These are phyloP conservation scores for Sciurus niger DNA, from an alignment of 2,113 vertebrate species.

Conservation along the genomic window DNA sequence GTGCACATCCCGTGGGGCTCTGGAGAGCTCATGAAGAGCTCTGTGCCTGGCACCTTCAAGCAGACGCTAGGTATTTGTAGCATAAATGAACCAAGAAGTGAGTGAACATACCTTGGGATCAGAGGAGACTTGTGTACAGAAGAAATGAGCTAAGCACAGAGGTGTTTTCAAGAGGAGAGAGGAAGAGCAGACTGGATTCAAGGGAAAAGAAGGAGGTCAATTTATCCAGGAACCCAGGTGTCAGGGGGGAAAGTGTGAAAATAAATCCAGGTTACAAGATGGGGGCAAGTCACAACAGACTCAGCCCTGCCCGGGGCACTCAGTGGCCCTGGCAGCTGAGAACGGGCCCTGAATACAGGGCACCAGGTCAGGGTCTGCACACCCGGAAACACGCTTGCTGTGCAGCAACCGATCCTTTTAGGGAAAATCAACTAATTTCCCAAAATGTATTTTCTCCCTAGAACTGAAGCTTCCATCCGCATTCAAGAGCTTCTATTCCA, in stretches of 20 bases:
- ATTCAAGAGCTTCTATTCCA: neutral
- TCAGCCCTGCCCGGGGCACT: accelerated
- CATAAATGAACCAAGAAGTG: neutral
- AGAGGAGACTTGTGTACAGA: neutral
- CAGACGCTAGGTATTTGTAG: neutral
- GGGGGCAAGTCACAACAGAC: neutral
- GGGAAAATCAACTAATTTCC: conserved; percentile 2
- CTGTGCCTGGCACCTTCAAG: neutral
- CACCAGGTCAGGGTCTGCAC: accelerated
- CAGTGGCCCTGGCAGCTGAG: too few species aligned
- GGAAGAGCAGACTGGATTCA: neutral
- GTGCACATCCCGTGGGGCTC: neutral
- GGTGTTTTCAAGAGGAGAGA: neutral
- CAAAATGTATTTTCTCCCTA: neutral
- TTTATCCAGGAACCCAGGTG: neutral
- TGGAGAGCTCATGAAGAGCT: neutral
- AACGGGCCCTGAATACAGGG: accelerated
- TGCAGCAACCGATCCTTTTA: neutral
- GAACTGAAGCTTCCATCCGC: neutral
- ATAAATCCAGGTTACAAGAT: neutral
- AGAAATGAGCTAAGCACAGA: accelerated
- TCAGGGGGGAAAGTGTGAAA: neutral
- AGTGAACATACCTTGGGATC: too few species aligned
- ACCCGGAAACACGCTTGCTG: neutral
- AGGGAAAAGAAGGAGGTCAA: accelerated